Evolutionary conservation across 2,888 invertebrate genomes (phyloP), one percentile per base, ranked within the genome.

Genomic region (Amphimallon solstitiale): DNA sequence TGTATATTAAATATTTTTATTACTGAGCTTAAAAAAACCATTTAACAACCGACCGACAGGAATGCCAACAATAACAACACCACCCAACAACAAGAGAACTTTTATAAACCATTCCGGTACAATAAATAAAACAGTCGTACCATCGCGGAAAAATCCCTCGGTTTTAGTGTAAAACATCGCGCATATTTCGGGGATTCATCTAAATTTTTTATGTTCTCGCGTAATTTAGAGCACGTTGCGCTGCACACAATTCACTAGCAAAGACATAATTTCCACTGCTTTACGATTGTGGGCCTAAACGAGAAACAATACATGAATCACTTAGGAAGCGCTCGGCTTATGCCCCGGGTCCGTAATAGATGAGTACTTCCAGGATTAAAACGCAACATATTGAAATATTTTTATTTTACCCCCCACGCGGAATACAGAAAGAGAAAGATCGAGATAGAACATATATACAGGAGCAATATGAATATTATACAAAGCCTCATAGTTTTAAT

Each of bases 311-410:
- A 79, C 81, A 82, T 82, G 81, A 81, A 81, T 82, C 81, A 81
- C 80, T 79, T 79, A 76, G 76, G 56, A 73, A 74, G 74, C 71
- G 66, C 68, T 63, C 65, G 70, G 72, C 72, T 72, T 72, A 70
- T 43, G 56, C 56, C 43, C 73, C 71, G 72, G 71, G 69, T 70
- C 70, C 72, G 78, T 80, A 81, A 81, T 79, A 78, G 80, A 81
- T 82, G 81, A 81, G 79, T 81, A 81, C 82, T 82, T 80, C 76
- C 75, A 76, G 82, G 82, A 82, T 82, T 82, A 82, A 81, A 82
- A 79, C 79, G 75, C 78, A 80, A 79, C 81, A 80, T 80, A 81
- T 80, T 81, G 82, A 81, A 82, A 82, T 81, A 81, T 82, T 81
- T 81, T 80, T 81, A 78, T 79, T 79, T 78, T 75, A 70, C 74